Evolutionary conservation across 1,140 invertebrate genomes (phyloP), one percentile per base, ranked within the genome.

Genomic region (Eulimnadia texana): DNA sequence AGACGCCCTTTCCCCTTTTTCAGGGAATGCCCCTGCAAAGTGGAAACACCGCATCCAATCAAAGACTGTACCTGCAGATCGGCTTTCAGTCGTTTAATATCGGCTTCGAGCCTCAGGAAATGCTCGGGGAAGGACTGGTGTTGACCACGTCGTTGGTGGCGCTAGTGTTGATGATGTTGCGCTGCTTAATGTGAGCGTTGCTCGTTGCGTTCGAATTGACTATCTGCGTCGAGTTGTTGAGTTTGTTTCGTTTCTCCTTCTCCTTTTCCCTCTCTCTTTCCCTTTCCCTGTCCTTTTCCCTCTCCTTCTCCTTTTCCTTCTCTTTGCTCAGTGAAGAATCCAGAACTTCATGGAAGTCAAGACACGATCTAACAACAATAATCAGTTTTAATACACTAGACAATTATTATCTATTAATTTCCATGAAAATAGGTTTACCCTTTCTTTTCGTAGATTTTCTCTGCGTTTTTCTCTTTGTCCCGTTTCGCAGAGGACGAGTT

Each of bases 1-100:
- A n/a, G n/a, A n/a, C n/a, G n/a, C n/a, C n/a, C n/a, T n/a, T n/a
- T n/a, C n/a, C n/a, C n/a, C n/a, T n/a, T n/a, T n/a, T n/a, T n/a
- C n/a, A n/a, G n/a, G n/a, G n/a, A n/a, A n/a, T n/a, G n/a, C n/a
- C n/a, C n/a, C n/a, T n/a, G n/a, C n/a, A n/a, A n/a, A n/a, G n/a
- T n/a, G n/a, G n/a, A n/a, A n/a, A n/a, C n/a, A n/a, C n/a, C n/a
- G n/a, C n/a, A n/a, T n/a, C n/a, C n/a, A n/a, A n/a, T n/a, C 33
- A 42, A 16, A 9, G 6, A 42, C 33, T 42, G n/a, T 42, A 42
- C 33, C 33, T 42, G 33, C 33, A 42, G 33, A 16, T 42, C 90
- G 62, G 79, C 74, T 69, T 88, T 86, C 67, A 91, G 76, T 69
- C 85, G 79, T 72, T 90, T 91, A 16, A 90, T 75, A 68, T 93